phyloP scores from a whole-genome alignment of 2,888 invertebrate species.

The Pollenia griseotomentosa region DNA sequence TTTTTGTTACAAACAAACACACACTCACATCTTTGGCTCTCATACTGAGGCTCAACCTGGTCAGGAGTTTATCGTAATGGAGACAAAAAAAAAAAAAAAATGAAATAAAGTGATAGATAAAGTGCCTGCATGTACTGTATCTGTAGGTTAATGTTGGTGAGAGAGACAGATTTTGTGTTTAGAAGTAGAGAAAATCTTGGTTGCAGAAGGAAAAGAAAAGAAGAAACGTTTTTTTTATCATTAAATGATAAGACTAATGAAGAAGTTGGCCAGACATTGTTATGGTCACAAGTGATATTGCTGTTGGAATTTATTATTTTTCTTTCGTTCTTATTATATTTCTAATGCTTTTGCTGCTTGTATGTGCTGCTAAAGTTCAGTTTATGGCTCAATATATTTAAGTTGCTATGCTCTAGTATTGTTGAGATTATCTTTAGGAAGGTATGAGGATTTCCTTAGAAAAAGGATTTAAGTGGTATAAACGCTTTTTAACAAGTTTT shows the following conservation, averaged over 20 bases:
- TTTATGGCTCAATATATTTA: constrained; percentile 53
- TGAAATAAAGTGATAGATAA: constrained; percentile 31
- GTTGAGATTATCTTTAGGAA: constrained; percentile 48
- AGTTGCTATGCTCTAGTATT: constrained; percentile 13
- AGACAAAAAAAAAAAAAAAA: background rate
- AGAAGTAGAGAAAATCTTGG: background rate
- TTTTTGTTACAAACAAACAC: too few relatives aligned
- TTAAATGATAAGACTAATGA: constrained; percentile 69
- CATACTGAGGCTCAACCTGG: constrained; percentile 25
- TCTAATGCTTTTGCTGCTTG: background rate
- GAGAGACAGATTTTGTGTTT: background rate
- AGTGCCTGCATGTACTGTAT: constrained; percentile 58
- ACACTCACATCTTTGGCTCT: constrained; percentile 31
- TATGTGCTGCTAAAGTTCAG: constrained; percentile 4
- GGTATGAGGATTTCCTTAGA: constrained; percentile 19
- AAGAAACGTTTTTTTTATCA: constrained; percentile 28
- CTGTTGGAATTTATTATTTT: constrained; percentile 24
- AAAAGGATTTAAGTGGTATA: constrained; percentile 13
- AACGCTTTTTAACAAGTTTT: constrained; percentile 25
- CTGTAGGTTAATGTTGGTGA: constrained; percentile 35
- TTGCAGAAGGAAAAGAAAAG: constrained; percentile 36
- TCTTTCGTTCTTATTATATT: background rate
- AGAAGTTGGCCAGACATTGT: constrained; percentile 60
- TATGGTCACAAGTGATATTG: constrained; percentile 47
- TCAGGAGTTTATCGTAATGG: constrained; percentile 13